Base-by-base conservation (phyloP, 2,888 invertebrate species). In the Sarcophaga rosellei region DNA sequence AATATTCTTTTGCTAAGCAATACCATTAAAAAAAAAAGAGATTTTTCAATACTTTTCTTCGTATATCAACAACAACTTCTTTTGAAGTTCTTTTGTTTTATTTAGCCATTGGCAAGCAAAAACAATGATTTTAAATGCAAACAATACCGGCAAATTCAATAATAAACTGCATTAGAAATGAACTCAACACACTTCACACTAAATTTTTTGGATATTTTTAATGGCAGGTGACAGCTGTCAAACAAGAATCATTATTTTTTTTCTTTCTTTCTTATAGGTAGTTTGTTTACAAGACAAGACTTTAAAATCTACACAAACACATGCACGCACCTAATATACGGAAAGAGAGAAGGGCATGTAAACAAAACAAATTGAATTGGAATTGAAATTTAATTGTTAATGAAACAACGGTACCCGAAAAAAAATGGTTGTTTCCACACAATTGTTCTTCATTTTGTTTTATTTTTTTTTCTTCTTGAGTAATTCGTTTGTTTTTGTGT, bases 241-340 rank as follows among this genome's bases (percentile, higher is more conserved):
- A 15, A 53, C 53, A 53, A 53, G 12, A 53, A 53, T 35, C 1
- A 35, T 10, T 35, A n/a, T 35, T 35, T 10, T 8, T 35, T 35
- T 35, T 35, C 8, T 25, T 25, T 25, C 25, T 35, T 6, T 35
- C 35, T 35, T 35, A 6, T 6, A 4, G 6, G 1, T 47, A 53
- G 12, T 53, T 53, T 53, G 53, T 53, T 53, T 53, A 53, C 53
- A 12, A 53, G 53, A 53, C 17, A 69, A 69, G 53, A 53, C 17
- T 53, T 53, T 53, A 53, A 15, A 69, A 15, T 69, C 23, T 63
- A 62, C 15, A 63, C 15, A 20, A 61, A 75, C 63, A 63, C 74
- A 73, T 8, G 35, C 35, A 35, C 35, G 35, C 35, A 35, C 10
- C 35, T 35, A 35, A 8, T 35, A 35, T 35, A 6, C 1, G 35